Base-by-base conservation (phyloP, 1,140 invertebrate species). In the Gerris buenoi region DNA sequence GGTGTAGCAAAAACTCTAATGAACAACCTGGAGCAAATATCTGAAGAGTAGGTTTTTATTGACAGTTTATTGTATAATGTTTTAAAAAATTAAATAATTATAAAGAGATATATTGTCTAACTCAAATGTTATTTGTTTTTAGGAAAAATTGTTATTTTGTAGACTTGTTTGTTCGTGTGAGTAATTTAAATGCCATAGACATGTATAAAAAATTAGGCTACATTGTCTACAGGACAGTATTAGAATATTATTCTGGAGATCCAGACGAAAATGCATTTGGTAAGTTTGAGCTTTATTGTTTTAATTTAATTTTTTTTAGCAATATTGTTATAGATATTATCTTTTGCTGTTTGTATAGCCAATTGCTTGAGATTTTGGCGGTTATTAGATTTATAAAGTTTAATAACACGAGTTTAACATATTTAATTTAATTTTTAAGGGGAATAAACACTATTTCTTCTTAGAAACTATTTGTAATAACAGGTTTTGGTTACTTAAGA, bases 171-270 rank as follows among this genome's bases (percentile, higher is more conserved):
- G 97, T 99, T 5, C 83, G 97, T 73, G 93, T 97, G 0, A 97
- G 95, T 72, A 99, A 99, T 77, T 88, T 89, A 77, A 91, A 97
- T 26, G 97, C 97, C 1, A 95, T 98, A 56, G 91, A 93, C 72
- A 98, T 99, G 95, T 99, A 99, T 76, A 88, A 89, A 71, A 89
- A 90, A 77, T 78, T 98, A 57, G 96, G 95, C n/a, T 99, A 99
- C 76, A 93, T 93, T 70, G 91, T 98, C 0, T 99, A 98, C 77
- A 80, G 96, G 68, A 91, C 90, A 59, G 94, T 99, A 63, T 79
- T 98, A 63, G 95, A 98, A 79, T 99, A 99, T 82, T 99, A 99
- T 77, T 94, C 91, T 60, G 93, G 93, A 33, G 90, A 95, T 79
- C 91, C 91, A 27, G 95, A 98, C 81, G 96, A 98, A 86, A 92